These are phyloP conservation scores for Oligia fasciuncula DNA, from an alignment of 2,888 invertebrate genomes.

Conservation along the genomic window DNA sequence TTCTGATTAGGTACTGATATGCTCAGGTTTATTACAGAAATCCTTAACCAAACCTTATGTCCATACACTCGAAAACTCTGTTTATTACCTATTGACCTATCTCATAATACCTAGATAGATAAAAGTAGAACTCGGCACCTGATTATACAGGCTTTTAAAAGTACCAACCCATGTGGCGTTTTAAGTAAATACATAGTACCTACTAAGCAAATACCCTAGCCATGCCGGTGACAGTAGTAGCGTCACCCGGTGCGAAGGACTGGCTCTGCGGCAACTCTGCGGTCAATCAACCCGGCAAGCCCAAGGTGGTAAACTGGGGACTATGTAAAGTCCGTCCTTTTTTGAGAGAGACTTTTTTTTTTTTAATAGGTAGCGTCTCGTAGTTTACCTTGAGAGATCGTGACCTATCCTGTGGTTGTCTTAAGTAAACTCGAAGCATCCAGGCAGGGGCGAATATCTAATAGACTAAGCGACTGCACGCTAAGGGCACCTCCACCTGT, in stretches of 20 bases:
- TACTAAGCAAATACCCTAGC: constrained; percentile 28
- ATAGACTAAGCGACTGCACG: too few species aligned
- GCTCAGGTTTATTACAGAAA: background rate
- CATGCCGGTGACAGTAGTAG: constrained; percentile 18
- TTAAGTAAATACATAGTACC: constrained; percentile 5
- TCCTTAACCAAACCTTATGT: background rate
- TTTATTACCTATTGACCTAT: background rate
- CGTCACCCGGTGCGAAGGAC: constrained; percentile 37
- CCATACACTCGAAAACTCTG: background rate
- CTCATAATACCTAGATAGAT: background rate
- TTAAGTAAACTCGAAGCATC: too few species aligned
- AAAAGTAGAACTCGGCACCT: background rate
- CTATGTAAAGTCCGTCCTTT: constrained; percentile 42
- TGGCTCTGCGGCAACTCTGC: constrained; percentile 41
- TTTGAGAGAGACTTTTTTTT: constrained; percentile 25
- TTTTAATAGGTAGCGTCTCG: too few species aligned
- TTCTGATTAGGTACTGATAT: background rate
- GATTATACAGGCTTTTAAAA: background rate
- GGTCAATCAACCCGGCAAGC: constrained; percentile 52
- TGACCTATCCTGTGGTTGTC: too few species aligned
- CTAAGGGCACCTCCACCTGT: too few species aligned
- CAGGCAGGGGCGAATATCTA: too few species aligned
- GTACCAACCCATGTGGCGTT: constrained; percentile 37
- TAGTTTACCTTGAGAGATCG: too few species aligned
- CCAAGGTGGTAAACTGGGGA: constrained; percentile 50